Base-by-base conservation (phyloP, 53 echinoderm and acorn worm genomes). In the Holothuria scabra region DNA sequence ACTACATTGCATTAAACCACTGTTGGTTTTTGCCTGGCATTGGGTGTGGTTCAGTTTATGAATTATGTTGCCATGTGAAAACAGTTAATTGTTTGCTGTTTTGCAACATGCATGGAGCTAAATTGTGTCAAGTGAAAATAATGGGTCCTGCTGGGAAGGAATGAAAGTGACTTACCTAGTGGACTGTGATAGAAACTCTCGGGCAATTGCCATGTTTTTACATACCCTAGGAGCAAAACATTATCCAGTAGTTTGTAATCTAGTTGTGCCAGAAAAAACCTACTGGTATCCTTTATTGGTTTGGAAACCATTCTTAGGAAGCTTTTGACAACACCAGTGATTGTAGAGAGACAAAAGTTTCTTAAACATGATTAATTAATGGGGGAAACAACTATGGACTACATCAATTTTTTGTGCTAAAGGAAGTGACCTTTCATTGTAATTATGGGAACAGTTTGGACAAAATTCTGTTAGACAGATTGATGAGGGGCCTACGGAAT, bases 191-290 rank as follows among this genome's bases (percentile, higher is more conserved):
- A 61, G 11, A 19, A 46, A 85, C 31, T 60, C 65, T 16, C 71
- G 66, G 22, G 63, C 76, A 66, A 80, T 74, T 21, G 52, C 88
- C n/a, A 58, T 81, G 66, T 55, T 88, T 44, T 74, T 91, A 31
- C 67, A 83, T 46, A 20, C 82, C 6, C 48, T 91, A 20, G 81
- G 88, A 56, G 61, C 70, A 11, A 85, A 74, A 56, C 74, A 67
- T 62, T 85, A 91, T 23, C 85, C 85, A 62, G 18, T 88, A 23
- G 46, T 92, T 31, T 56, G 79, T 23, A 86, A 89, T 37, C 56
- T 89, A 46, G 84, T 79, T 16, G 68, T 84, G 14, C 89, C 92
- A 24, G 85, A n/a, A 34, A 24, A 84, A 79, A 28, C 91, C 84
- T 9, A 30, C 35, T 28, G 22, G 65, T 86, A 59, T 59, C 76